These are phyloP conservation scores for Sprattus sprattus DNA, from an alignment of 2,113 vertebrate genomes.

Conservation along the genomic window DNA sequence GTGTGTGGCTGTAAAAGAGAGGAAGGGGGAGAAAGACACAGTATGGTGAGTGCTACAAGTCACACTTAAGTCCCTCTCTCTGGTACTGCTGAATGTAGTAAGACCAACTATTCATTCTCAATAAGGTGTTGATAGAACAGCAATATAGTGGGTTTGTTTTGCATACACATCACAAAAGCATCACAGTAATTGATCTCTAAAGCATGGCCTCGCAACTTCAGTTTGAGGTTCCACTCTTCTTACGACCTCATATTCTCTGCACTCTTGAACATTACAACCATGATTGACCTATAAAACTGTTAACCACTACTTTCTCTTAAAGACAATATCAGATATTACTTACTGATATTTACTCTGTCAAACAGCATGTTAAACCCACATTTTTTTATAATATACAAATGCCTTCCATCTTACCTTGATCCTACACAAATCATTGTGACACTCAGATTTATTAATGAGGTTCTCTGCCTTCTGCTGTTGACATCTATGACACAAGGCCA, in stretches of 20 bases:
- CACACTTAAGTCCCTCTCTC: not conserved
- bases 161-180: not conserved
- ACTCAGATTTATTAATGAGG: not conserved
- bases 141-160: not conserved
- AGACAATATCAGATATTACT: not conserved
- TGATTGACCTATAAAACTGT: no score
- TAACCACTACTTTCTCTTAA: not conserved
- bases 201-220: not conserved
- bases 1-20: not conserved
- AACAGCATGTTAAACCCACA: not conserved
- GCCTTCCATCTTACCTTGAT: not conserved
- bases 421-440: not conserved
- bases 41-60: not conserved
- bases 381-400: not conserved
- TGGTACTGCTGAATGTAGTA: not conserved
- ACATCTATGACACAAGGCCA: not conserved
- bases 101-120: not conserved
- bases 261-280: not conserved
- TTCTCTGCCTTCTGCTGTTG: not conserved
- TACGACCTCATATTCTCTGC: not conserved
- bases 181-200: not conserved
- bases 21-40: not conserved
- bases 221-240: not conserved
- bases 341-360: not conserved
- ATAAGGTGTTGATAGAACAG: not conserved